Conservation (phyloP, 1,140 invertebrate genomes). For the Pomacea maculata region DNA sequence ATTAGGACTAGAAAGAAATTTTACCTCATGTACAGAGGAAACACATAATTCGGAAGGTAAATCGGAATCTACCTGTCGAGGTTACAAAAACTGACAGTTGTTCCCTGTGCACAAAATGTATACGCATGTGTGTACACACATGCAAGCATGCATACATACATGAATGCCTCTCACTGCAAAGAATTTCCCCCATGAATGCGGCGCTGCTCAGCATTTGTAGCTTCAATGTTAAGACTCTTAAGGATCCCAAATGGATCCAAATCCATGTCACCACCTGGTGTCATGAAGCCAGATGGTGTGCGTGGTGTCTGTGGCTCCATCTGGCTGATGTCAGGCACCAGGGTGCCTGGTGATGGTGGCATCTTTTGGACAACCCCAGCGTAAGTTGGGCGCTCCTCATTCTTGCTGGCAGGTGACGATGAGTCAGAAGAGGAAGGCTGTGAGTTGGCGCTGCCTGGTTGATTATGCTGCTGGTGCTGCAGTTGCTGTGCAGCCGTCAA, state of each 20-base stretch:
- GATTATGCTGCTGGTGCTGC: conserved; percentile 33
- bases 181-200: background rate
- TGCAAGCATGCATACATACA: background rate
- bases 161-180: too few relatives aligned
- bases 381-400: conserved; percentile 43
- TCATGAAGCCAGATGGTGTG: conserved; percentile 56
- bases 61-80: too few relatives aligned
- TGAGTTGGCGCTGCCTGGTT: conserved; percentile 31
- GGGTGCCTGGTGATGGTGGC: background rate
- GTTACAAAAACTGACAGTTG: too few relatives aligned
- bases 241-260: conserved; percentile 58
- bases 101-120: too few relatives aligned
- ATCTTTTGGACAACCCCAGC: conserved; percentile 38
- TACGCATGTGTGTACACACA: background rate
- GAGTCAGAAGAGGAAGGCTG: conserved; percentile 31
- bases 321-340: conserved; percentile 30
- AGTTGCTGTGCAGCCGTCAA: conserved; percentile 32
- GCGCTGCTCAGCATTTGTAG: conserved; percentile 33
- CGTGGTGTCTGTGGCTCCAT: conserved; percentile 55
- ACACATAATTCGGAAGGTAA: too few relatives aligned
- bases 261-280: conserved; percentile 49
- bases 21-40: too few relatives aligned
- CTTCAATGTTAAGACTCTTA: conserved; percentile 59
- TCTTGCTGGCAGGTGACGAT: conserved; percentile 28
- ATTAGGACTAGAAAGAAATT: too few relatives aligned